These are phyloP conservation scores for Fissipunctia ypsillon DNA, from an alignment of 2,888 invertebrate genomes.

Conservation along the genomic window DNA sequence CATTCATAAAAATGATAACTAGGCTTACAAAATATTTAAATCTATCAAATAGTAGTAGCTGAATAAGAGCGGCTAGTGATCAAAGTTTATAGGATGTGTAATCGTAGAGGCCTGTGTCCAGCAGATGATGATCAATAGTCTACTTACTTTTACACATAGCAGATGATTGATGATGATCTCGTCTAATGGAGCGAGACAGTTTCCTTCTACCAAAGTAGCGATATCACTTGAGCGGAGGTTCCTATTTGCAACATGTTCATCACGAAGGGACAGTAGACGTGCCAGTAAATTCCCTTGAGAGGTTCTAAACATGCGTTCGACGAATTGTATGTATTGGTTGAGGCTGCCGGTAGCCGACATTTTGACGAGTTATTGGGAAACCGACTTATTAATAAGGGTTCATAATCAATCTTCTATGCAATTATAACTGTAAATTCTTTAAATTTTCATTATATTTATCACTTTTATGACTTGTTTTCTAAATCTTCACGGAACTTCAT, in stretches of 20 bases:
- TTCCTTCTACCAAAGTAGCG: constrained; percentile 92
- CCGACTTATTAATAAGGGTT: not conserved
- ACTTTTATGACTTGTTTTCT: not conserved
- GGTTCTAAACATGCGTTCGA: constrained; percentile 91
- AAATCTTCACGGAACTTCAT: too few relatives aligned
- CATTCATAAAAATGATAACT: not conserved
- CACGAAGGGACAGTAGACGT: constrained; percentile 91
- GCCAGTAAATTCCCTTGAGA: constrained; percentile 92
- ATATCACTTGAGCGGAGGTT: constrained; percentile 93
- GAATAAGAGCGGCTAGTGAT: not conserved
- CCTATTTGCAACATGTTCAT: constrained; percentile 93
- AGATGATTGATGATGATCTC: constrained; percentile 94
- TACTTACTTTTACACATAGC: constrained; percentile 91
- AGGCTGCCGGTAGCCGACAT: constrained; percentile 74
- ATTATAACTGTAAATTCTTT: not conserved
- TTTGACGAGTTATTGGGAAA: constrained; percentile 16
- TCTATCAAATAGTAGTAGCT: too few relatives aligned
- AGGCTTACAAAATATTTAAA: not conserved
- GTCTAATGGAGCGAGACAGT: constrained; percentile 93
- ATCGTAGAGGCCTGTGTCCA: not conserved
- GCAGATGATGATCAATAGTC: not conserved
- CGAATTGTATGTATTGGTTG: constrained; percentile 85
- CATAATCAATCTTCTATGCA: not conserved
- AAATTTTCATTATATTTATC: not conserved
- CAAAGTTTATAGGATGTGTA: not conserved